Conservation (phyloP, 2,113 vertebrate species). For the Sylvietta virens region DNA sequence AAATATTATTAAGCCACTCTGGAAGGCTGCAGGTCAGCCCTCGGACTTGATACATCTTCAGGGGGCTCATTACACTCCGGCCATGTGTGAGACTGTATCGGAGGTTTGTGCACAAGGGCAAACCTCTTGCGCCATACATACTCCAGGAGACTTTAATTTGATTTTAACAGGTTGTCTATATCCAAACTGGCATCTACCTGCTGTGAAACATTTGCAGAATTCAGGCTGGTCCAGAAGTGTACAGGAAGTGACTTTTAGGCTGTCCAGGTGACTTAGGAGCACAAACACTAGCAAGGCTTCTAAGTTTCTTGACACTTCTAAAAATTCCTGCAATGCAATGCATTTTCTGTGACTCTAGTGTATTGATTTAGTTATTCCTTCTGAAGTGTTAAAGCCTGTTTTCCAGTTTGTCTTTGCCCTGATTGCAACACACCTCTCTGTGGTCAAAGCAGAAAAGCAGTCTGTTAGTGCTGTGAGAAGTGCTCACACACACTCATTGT, state of each 20-base stretch:
- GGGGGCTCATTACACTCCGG: no score
- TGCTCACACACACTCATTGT: neutral
- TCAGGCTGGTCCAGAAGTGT: neutral
- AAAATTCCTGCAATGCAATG: neutral
- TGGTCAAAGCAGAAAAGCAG: slow-evolving; percentile 1
- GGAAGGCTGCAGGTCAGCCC: no score
- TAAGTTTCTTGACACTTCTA: neutral
- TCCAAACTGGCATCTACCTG: neutral
- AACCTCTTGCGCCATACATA: neutral
- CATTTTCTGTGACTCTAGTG: neutral
- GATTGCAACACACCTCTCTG: neutral
- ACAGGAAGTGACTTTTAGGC: neutral
- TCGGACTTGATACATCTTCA: no score
- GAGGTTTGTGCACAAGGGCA: neutral
- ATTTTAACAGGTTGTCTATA: neutral
- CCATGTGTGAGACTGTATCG: no score
- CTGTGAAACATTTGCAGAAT: neutral
- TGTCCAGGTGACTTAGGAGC: neutral
- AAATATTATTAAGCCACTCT: no score
- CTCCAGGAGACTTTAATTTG: neutral
- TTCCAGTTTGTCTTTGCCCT: neutral
- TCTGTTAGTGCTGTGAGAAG: neutral
- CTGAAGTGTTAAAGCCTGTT: neutral
- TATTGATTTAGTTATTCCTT: neutral
- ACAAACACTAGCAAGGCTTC: neutral